These are phyloP conservation scores for Dinothrombium tinctorium DNA, from an alignment of 1,140 invertebrate genomes.

Conservation along the genomic window DNA sequence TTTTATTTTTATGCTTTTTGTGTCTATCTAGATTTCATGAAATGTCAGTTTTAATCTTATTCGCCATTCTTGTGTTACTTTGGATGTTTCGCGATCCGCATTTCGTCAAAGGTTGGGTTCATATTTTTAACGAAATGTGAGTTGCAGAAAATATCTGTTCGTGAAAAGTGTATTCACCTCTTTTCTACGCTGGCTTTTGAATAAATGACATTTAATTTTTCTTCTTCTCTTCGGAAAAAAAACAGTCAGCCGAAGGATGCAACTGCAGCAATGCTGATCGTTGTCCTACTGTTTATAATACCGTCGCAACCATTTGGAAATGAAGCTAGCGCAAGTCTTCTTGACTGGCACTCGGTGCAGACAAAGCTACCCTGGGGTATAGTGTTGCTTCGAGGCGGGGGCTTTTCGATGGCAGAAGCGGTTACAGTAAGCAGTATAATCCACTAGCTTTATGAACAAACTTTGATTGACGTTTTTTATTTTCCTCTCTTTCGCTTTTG, in stretches of 20 bases:
- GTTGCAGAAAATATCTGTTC: too few species aligned
- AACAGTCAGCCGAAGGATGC: slow-evolving; percentile 32
- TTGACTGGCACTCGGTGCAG: slow-evolving; percentile 22
- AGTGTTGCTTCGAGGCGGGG: slow-evolving; percentile 36
- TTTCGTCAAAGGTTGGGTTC: slow-evolving; percentile 28
- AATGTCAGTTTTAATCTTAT: slow-evolving; percentile 23
- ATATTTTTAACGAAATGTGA: slow-evolving; percentile 19
- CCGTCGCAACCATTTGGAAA: slow-evolving; percentile 34
- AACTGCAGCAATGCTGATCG: slow-evolving; percentile 50
- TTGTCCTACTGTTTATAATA: slow-evolving; percentile 49
- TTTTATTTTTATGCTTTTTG: too few species aligned
- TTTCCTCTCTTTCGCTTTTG: too few species aligned
- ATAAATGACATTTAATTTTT: not conserved
- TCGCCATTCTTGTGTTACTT: slow-evolving; percentile 25
- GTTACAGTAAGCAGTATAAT: slow-evolving; percentile 36
- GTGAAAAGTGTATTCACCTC: too few species aligned
- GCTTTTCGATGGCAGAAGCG: slow-evolving; percentile 62
- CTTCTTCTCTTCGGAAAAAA: not conserved
- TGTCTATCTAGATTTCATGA: slow-evolving; percentile 32
- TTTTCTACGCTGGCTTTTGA: too few species aligned
- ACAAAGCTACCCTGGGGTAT: slow-evolving; percentile 26
- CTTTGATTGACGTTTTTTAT: too few species aligned
- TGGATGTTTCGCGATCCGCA: slow-evolving; percentile 31
- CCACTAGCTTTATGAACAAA: too few species aligned
- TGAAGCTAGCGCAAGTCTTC: slow-evolving; percentile 10